Base-by-base conservation (phyloP, 35 echinoderm and acorn worm species). In the Ophiothrix spiculata region DNA sequence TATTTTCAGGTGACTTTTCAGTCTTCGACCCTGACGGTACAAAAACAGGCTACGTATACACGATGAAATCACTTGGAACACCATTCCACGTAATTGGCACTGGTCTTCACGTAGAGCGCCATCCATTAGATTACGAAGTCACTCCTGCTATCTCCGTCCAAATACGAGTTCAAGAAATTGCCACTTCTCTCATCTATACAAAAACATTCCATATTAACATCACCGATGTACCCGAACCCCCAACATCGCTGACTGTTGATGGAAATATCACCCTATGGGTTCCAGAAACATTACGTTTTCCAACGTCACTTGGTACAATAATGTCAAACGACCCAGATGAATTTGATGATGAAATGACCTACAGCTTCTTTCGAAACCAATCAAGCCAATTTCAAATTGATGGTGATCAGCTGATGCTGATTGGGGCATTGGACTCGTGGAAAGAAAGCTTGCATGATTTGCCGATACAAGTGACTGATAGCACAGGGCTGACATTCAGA, bases 1-100 rank as follows among this genome's bases (percentile, higher is more conserved):
- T 60, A 14, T 34, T 80, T 32, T 1, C 79, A 89, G 87, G 78
- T 76, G 35, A 73, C 15, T 74, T 89, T 33, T 16, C 15, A 0
- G 33, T 89, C 0, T 29, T 74, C 33, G 87, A 89, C 77, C 79
- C 87, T 28, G 87, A 89, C 45, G 79, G 56, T 23, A 75, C 56
- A 36, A 4, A 36, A 40, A 40, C 79, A 40, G 87, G 40, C 15
- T 88, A 75, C 38, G 38, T 42, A 12, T 89, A 83, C 49, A 81
- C 37, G n/a, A 75, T 89, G 28, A 49, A 83, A 23, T 83, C 79
- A 10, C 80, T 40, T 10, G 79, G 79, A 14, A 80, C 77, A 21
- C 87, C 87, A 1, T 89, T 89, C 73, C 77, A 81, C 69, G 75
- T 89, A 34, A 17, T 69, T n/a, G 38, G 74, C 17, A 33, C 23